Conservation (phyloP, 2,113 vertebrate genomes). For the Mobula birostris region DNA sequence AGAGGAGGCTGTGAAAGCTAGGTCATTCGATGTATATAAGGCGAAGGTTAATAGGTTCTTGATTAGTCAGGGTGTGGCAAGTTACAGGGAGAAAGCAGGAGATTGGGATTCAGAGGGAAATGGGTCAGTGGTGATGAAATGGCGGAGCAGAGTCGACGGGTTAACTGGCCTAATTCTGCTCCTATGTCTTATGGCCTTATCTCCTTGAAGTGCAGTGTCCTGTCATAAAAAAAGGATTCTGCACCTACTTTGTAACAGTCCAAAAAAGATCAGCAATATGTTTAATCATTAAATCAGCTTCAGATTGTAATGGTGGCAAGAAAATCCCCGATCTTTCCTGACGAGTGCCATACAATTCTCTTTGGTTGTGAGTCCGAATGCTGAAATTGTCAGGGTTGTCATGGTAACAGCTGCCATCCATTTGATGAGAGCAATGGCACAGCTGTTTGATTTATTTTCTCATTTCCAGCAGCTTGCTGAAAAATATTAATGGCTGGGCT, state of each 20-base stretch:
- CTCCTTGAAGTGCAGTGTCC: background rate
- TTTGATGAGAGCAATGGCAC: background rate
- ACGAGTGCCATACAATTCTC: background rate
- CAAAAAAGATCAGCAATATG: background rate
- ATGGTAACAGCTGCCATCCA: constrained; percentile 19
- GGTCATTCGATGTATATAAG: too few relatives aligned
- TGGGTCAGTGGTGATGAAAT: too few relatives aligned
- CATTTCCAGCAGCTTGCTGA: background rate
- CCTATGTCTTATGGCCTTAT: too few relatives aligned
- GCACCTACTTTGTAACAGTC: background rate
- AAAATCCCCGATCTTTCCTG: background rate
- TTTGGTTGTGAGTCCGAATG: background rate
- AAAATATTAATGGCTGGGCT: background rate
- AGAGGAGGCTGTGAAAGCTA: too few relatives aligned
- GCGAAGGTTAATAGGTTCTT: too few relatives aligned
- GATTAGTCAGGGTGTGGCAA: too few relatives aligned
- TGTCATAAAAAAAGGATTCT: background rate
- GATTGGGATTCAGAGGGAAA: too few relatives aligned
- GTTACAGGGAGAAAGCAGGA: too few relatives aligned
- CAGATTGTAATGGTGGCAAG: background rate
- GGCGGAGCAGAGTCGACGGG: too few relatives aligned
- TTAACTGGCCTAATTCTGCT: too few relatives aligned
- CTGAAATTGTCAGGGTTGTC: background rate
- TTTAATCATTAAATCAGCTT: background rate
- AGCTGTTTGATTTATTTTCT: background rate